Evolutionary conservation across 2,888 invertebrate genomes (phyloP), one percentile per base, ranked within the genome.

Genomic region (Agapostemon virescens): DNA sequence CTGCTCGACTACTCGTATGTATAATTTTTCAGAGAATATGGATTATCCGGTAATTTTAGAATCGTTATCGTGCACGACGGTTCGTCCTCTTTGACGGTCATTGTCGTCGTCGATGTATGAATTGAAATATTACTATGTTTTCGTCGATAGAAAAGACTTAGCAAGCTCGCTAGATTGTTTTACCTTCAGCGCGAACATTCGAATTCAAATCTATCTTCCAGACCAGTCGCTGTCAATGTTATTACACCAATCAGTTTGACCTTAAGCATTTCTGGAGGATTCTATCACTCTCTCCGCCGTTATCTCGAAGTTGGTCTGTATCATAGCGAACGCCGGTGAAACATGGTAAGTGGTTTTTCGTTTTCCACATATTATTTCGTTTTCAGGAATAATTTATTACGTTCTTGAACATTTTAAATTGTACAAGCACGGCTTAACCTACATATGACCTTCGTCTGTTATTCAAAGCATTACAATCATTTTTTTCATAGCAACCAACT

Each of bases 331-430:
- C 45, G 30, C 0, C 33, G 20, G 20, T 33, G 11, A 70, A 86
- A 78, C 61, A 86, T 85, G 86, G 86, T 86, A 76, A 86, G 85
- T 55, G 11, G n/a, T n/a, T n/a, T n/a, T 13, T 15, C 15, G 49
- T 1, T 20, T 7, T 6, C 30, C 26, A 20, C 15, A 38, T 45
- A 61, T 49, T 55, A 26, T 55, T 55, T 58, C 45, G 9, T 11
- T 40, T 67, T n/a, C 15, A n/a, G 15, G 49, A 64, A 55, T 30
- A 61, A 68, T 36, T 30, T 2, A 52, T 49, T 11, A 52, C 58
- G 30, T 33, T 38, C 9, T 42, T 15, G 45, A 69, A 58, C 3
- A 20, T 52, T 33, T 0, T 40, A 33, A 69, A 69, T 3, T 23
- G 13, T 20, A n/a, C 26, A 71, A 17, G 7, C 58, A 61, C 66